Evolutionary conservation across 2,113 vertebrate species (phyloP).

Genomic region (Maccullochella peelii): DNA sequence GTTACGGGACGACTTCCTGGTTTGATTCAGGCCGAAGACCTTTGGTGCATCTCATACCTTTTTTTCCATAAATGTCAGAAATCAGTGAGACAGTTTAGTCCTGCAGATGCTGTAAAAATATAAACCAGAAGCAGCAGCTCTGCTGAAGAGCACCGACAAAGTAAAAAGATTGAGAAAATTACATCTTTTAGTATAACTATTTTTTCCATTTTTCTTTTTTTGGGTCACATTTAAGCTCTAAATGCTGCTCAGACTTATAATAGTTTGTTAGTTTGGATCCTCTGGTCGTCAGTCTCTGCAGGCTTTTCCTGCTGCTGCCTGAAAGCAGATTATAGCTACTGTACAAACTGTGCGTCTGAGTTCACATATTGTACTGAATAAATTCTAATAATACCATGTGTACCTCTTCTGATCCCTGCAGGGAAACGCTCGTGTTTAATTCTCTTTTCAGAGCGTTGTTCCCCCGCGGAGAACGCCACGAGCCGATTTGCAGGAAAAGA

Average conservation of each 20-base stretch:
- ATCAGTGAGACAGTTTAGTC: no score
- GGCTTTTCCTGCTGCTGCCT: conserved; percentile 28
- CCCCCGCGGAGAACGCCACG: conserved; percentile 8
- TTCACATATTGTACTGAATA: conserved; percentile 39
- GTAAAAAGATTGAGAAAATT: no score
- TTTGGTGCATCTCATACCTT: no score
- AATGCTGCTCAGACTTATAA: background rate
- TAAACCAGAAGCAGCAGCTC: background rate
- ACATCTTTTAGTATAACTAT: background rate
- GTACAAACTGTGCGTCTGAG: conserved; percentile 18
- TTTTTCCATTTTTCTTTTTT: background rate
- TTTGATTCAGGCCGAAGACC: no score
- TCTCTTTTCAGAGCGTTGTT: conserved; percentile 36
- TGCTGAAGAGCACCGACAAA: background rate
- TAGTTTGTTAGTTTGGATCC: conserved; percentile 10
- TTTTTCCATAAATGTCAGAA: no score
- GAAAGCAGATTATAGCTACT: conserved; percentile 32
- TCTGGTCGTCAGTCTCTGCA: background rate
- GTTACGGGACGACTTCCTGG: no score
- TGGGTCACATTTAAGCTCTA: conserved; percentile 12
- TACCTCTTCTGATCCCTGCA: conserved; percentile 50
- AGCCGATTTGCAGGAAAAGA: conserved; percentile 19
- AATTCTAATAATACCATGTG: conserved; percentile 43
- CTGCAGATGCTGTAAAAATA: no score
- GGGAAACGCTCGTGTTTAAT: conserved; percentile 23